phyloP scores from a whole-genome alignment of 2,113 vertebrate genomes.

The Sander lucioperca region DNA sequence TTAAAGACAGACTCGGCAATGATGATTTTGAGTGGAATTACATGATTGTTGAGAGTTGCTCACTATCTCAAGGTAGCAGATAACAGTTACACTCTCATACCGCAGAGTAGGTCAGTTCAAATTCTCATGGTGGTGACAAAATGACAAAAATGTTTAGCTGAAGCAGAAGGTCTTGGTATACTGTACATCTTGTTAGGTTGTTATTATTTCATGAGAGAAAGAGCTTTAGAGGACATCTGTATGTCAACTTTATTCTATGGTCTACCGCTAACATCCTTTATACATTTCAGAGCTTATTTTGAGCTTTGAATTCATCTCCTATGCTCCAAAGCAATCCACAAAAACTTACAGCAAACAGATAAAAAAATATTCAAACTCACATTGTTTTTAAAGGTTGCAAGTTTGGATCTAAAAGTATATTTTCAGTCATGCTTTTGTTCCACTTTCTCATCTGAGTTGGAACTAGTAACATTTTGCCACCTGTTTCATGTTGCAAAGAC shows the following conservation, averaged over 20 bases:
- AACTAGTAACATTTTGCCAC: background rate
- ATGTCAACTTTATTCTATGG: background rate
- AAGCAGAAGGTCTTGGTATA: conserved; percentile 10
- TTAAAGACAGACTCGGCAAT: conserved; percentile 6
- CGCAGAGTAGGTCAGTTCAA: conserved; percentile 1
- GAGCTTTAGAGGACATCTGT: background rate
- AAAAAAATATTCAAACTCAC: background rate
- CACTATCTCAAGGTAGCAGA: conserved; percentile 5
- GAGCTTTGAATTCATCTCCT: background rate
- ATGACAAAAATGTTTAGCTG: conserved; percentile 48
- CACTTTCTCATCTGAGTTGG: background rate
- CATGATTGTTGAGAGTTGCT: conserved; percentile 25
- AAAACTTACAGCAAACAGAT: background rate
- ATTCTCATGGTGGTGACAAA: conserved; percentile 44
- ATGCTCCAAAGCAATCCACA: background rate
- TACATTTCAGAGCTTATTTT: background rate
- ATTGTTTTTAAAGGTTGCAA: background rate
- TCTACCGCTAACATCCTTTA: background rate
- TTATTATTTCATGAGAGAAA: background rate
- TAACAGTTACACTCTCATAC: conserved; percentile 38
- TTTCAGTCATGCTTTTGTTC: conserved; percentile 13
- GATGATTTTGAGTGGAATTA: background rate
- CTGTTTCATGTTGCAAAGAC: conserved; percentile 25
- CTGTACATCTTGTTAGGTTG: background rate
- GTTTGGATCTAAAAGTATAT: background rate